Conservation (phyloP, 2,888 invertebrate species). For the Auanema sp. region DNA sequence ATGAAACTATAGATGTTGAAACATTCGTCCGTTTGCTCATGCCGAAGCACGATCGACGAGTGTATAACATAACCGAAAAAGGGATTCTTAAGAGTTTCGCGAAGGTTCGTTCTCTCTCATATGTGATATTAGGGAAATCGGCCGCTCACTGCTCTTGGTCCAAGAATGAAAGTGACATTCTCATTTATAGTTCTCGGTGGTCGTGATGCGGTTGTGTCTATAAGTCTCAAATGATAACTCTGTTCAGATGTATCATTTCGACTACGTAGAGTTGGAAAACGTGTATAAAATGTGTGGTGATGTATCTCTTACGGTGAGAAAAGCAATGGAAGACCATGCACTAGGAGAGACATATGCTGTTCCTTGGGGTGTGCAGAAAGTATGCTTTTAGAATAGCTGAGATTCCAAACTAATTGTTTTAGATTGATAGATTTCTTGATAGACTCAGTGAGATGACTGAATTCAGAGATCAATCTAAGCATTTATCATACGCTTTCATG, state of each 20-base stretch:
- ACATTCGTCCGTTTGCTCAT: slow-evolving; percentile 82
- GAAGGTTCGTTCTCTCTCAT: slow-evolving; percentile 23
- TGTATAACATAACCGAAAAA: slow-evolving; percentile 89
- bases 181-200: not conserved
- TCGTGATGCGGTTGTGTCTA: not conserved
- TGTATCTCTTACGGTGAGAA: slow-evolving; percentile 81
- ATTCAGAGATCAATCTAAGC: no score
- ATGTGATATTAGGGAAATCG: no score
- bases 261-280: slow-evolving; percentile 80
- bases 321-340: slow-evolving; percentile 76
- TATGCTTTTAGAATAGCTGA: slow-evolving; percentile 13
- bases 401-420: no score
- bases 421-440: no score
- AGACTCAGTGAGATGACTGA: no score
- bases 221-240: not conserved
- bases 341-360: slow-evolving; percentile 65
- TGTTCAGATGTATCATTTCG: slow-evolving; percentile 73
- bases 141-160: not conserved
- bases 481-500: no score
- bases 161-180: not conserved
- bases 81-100: slow-evolving; percentile 86
- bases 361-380: slow-evolving; percentile 47
- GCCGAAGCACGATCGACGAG: slow-evolving; percentile 80
- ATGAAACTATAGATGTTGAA: slow-evolving; percentile 39
- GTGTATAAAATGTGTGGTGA: slow-evolving; percentile 81